phyloP scores from a whole-genome alignment of 2,797 vertebrate genomes.

The Amazonetta brasiliensis region DNA sequence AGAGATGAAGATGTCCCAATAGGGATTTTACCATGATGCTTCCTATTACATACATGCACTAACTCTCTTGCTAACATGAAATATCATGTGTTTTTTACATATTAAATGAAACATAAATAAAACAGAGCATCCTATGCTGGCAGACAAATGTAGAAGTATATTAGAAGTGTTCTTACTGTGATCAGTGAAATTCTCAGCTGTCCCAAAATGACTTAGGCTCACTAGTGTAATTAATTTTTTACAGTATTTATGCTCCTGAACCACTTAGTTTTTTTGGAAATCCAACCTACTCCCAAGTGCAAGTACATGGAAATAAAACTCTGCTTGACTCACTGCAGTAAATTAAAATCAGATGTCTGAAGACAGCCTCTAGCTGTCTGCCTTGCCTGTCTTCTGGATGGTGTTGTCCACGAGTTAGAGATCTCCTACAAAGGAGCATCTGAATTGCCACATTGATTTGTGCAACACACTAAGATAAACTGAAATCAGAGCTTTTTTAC shows the following conservation, averaged over 20 bases:
- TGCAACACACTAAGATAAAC: neutral
- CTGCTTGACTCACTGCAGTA: neutral
- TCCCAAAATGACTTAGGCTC: slow-evolving; percentile 13
- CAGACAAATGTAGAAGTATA: neutral
- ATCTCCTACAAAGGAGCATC: neutral
- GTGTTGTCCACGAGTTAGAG: neutral
- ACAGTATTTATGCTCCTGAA: slow-evolving; percentile 14
- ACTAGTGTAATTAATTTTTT: slow-evolving; percentile 43
- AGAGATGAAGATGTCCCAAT: neutral
- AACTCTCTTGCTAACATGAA: neutral
- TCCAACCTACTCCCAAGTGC: neutral
- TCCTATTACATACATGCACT: neutral
- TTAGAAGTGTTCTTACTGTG: slow-evolving; percentile 29
- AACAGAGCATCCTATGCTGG: neutral
- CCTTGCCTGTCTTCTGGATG: neutral
- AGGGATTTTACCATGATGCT: neutral
- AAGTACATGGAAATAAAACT: slow-evolving; percentile 37
- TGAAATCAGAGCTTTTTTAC: neutral
- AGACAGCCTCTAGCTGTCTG: neutral
- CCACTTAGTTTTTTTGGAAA: slow-evolving; percentile 25
- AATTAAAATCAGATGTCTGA: slow-evolving; percentile 38
- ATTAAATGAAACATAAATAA: slow-evolving; percentile 49
- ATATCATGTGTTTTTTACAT: slow-evolving; percentile 6
- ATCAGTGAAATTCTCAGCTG: slow-evolving; percentile 24
- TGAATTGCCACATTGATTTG: neutral